Base-by-base conservation (phyloP, 2,888 invertebrate genomes). In the Schizotus pectinicornis region DNA sequence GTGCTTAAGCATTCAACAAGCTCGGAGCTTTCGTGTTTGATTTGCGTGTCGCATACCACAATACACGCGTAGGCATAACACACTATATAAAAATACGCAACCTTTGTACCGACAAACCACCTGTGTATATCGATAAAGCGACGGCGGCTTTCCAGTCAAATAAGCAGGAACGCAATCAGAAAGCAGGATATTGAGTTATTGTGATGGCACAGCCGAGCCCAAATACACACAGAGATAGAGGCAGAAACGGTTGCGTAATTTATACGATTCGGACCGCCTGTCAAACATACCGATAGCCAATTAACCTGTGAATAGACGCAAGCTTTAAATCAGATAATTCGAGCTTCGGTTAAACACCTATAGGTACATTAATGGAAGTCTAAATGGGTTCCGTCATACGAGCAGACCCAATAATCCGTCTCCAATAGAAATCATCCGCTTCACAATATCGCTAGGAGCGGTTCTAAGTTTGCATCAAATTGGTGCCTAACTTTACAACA, bases 1-100 rank as follows among this genome's bases (percentile, higher is more conserved):
- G 53, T 60, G 61, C 53, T 62, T 59, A 56, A 63, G 62, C 62
- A 70, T 68, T 70, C 68, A 68, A 68, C 70, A 65, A 70, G 70
- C 68, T 68, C 59, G 41, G 38, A 51, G 60, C 56, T 64, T 68
- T 66, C 68, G 67, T 68, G 68, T 46, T 31, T 31, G 52, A 49
- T 52, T 67, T 64, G 68, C 68, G 68, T 68, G 68, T 60, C 61
- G 63, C 62, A 35, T 39, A 47, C 61, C 48, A 60, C 59, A 63
- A 62, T 61, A 59, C 59, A 61, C 48, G 48, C 22, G 22, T 22
- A 22, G 22, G 22, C 5, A 22, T 22, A 22, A 22, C 22, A 22
- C 22, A 22, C 2, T 22, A 22, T 61, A 59, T 43, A 62, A 63
- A 62, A 58, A 58, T 58, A 58, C 54, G 55, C 55, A 61, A 61